Evolutionary conservation across 2,113 vertebrate genomes (phyloP).

Genomic region (Spea bombifrons): DNA sequence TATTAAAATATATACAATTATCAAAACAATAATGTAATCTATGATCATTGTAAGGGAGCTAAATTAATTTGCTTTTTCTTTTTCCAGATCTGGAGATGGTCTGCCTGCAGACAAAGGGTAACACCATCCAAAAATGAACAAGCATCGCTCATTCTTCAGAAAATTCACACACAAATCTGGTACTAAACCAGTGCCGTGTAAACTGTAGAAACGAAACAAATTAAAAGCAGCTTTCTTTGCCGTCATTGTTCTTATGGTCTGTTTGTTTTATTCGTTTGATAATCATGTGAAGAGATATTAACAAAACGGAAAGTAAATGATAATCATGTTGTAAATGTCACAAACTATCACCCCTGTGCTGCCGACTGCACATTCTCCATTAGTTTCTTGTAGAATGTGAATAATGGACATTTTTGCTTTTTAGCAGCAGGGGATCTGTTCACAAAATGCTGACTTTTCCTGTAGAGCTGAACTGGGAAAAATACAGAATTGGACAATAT

Average conservation of each 20-base stretch:
- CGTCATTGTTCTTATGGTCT: neutral
- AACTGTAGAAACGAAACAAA: neutral
- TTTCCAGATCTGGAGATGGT: neutral
- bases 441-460: no score
- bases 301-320: no score
- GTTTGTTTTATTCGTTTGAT: neutral
- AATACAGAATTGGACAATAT: no score
- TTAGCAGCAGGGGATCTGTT: no score
- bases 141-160: neutral
- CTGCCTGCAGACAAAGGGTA: neutral
- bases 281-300: no score
- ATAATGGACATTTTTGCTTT: no score
- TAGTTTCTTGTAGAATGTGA: no score
- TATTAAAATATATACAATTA: neutral
- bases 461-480: no score
- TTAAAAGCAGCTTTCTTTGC: neutral
- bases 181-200: neutral
- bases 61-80: neutral
- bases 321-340: no score
- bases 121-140: neutral
- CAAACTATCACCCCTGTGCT: no score
- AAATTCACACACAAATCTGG: neutral
- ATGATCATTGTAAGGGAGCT: no score
- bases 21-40: neutral
- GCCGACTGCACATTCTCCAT: no score